Evolutionary conservation across 2,113 vertebrate species (phyloP).

Genomic region (Prionailurus bengalensis): DNA sequence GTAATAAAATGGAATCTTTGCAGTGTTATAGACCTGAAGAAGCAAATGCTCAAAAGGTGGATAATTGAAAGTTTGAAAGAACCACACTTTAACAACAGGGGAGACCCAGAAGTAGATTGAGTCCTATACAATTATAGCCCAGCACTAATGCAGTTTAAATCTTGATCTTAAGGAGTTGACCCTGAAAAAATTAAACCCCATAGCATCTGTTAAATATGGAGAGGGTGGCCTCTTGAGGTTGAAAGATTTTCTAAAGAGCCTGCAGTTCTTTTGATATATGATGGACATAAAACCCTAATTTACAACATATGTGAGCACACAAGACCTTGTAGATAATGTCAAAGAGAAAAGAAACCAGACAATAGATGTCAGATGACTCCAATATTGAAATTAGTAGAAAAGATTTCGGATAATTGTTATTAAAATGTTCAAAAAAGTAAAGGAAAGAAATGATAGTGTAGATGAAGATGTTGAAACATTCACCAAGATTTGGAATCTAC

Average conservation of each 20-base stretch:
- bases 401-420: background rate
- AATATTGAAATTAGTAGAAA: background rate
- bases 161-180: background rate
- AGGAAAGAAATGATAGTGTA: background rate
- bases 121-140: background rate
- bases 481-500: background rate
- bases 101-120: background rate
- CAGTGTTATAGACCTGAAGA: too few species aligned
- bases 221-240: background rate
- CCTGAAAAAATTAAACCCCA: background rate
- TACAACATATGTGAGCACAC: background rate
- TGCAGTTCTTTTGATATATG: background rate
- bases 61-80: background rate
- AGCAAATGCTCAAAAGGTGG: background rate
- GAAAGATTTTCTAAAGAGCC: background rate
- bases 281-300: background rate
- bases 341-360: background rate
- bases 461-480: background rate
- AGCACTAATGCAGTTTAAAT: background rate
- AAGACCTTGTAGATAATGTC: background rate
- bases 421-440: background rate
- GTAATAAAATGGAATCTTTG: background rate
- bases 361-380: background rate
- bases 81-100: rapidly evolving
- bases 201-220: background rate